Evolutionary conservation across 2,888 invertebrate species (phyloP).

Genomic region (Polydesmus complanatus): DNA sequence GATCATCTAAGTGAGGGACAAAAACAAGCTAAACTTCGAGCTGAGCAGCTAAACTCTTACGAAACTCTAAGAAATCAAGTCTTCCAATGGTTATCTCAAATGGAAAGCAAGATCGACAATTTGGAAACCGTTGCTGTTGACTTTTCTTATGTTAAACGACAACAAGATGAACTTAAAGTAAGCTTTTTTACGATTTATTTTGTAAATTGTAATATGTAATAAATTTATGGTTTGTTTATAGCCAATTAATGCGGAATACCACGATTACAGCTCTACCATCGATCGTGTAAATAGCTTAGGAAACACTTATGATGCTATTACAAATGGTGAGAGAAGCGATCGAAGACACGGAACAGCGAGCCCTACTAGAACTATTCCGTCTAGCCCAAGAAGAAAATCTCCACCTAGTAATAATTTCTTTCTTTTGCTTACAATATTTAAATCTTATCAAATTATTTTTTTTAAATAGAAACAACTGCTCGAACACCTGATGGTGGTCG

Average conservation of each 20-base stretch:
- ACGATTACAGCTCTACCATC: constrained; percentile 68
- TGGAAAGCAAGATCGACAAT: constrained; percentile 59
- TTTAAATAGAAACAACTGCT: constrained; percentile 32
- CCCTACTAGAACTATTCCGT: constrained; percentile 59
- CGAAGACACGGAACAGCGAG: constrained; percentile 52
- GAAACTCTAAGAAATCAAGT: constrained; percentile 70
- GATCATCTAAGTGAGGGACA: constrained; percentile 68
- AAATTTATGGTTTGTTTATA: constrained; percentile 24
- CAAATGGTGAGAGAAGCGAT: constrained; percentile 61
- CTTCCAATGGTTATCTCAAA: constrained; percentile 66
- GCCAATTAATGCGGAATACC: constrained; percentile 75
- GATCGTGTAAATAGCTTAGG: constrained; percentile 87
- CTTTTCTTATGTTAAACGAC: constrained; percentile 64
- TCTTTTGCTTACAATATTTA: not conserved
- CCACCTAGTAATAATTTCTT: constrained; percentile 19
- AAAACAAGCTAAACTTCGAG: constrained; percentile 63
- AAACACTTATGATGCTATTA: constrained; percentile 64
- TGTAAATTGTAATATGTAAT: not conserved
- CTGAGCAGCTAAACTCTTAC: constrained; percentile 73
- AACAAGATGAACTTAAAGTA: constrained; percentile 43
- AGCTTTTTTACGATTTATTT: constrained; percentile 2
- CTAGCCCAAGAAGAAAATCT: constrained; percentile 31
- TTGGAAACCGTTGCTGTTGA: constrained; percentile 78
- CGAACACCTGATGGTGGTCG: constrained; percentile 29
- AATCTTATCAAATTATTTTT: constrained; percentile 23